Conservation (phyloP, 2,797 vertebrate species). For the Fundulus diaphanus region DNA sequence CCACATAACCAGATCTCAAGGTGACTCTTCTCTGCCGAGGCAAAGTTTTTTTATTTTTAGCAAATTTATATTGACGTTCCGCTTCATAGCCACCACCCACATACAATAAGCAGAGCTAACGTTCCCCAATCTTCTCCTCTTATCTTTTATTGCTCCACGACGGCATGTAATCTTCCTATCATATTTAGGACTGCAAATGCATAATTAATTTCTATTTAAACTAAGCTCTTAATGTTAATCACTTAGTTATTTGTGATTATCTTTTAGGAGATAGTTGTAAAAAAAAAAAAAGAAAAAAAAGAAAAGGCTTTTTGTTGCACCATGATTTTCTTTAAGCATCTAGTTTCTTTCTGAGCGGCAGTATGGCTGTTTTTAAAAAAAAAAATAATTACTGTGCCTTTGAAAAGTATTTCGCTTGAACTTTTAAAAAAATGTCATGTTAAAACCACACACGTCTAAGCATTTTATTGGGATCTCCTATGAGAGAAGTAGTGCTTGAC, state of each 20-base stretch:
- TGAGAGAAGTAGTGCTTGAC: not conserved
- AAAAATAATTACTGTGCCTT: not conserved
- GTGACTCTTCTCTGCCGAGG: conserved; percentile 62
- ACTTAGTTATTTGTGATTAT: conserved; percentile 54
- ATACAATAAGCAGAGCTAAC: conserved; percentile 66
- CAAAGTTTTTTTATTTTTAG: conserved; percentile 51
- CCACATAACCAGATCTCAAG: conserved; percentile 61
- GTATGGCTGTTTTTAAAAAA: conserved; percentile 29
- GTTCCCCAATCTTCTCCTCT: conserved; percentile 55
- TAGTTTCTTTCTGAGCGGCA: conserved; percentile 27
- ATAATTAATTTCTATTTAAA: conserved; percentile 80
- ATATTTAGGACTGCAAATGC: conserved; percentile 76
- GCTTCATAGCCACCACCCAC: conserved; percentile 63
- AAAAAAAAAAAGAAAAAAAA: conserved; percentile 44
- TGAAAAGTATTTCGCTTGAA: not conserved
- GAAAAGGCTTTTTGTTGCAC: conserved; percentile 54
- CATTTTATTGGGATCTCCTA: not conserved
- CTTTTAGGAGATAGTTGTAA: conserved; percentile 32
- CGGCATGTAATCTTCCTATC: conserved; percentile 71
- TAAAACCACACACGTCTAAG: not conserved
- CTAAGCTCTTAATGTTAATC: conserved; percentile 73
- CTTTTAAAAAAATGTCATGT: not conserved
- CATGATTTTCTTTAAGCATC: conserved; percentile 47
- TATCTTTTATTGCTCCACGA: conserved; percentile 56
- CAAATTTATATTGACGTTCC: conserved; percentile 69